These are phyloP conservation scores for Mobula birostris DNA, from an alignment of 2,113 vertebrate species.

Conservation along the genomic window DNA sequence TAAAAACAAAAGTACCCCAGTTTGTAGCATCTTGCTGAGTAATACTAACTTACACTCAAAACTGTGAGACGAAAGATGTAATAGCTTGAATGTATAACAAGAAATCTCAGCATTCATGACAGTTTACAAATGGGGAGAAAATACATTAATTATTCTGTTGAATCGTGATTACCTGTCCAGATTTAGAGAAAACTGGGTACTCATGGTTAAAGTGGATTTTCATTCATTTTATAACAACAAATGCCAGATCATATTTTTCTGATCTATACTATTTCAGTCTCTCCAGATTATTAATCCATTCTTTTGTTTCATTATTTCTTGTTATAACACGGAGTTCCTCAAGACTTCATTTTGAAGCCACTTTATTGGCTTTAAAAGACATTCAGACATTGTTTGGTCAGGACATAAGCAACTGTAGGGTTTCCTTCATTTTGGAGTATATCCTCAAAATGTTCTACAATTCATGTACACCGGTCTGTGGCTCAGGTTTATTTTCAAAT, in stretches of 20 bases:
- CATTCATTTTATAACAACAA: background rate
- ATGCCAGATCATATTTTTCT: background rate
- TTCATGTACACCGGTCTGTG: background rate
- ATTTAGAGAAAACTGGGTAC: background rate
- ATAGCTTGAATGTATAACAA: too few species aligned
- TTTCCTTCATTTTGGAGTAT: background rate
- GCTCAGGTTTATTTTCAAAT: background rate
- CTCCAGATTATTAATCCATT: background rate
- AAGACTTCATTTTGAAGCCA: background rate
- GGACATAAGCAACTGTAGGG: too few species aligned
- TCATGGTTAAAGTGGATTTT: background rate
- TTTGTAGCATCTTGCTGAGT: background rate
- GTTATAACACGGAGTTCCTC: background rate
- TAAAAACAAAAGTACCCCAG: background rate
- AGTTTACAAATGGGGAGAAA: background rate
- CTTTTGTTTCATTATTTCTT: background rate
- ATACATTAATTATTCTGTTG: background rate
- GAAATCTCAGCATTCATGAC: too few species aligned
- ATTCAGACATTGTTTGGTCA: background rate
- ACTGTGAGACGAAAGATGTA: too few species aligned
- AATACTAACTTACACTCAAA: too few species aligned
- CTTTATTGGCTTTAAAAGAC: background rate
- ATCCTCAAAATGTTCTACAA: background rate
- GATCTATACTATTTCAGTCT: background rate
- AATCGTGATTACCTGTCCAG: background rate